Percentiles rank a stretch among this genome's conserved stretches.
These are phyloP conservation scores for Pelvicachromis taeniatus DNA, from an alignment of 2,113 vertebrate genomes.

Conservation along the genomic window DNA sequence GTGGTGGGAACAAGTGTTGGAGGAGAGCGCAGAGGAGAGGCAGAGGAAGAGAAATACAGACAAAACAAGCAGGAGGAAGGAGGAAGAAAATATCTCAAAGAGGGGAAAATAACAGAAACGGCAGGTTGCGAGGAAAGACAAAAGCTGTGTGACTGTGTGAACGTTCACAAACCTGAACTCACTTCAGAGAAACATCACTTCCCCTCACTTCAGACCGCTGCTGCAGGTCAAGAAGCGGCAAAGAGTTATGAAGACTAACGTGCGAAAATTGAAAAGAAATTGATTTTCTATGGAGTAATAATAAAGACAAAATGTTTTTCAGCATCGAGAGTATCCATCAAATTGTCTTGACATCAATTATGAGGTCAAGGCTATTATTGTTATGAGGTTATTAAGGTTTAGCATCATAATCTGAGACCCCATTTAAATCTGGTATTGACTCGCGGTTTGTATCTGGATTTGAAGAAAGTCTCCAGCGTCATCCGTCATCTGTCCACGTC, in stretches of 20 bases:
- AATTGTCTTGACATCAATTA: neutral
- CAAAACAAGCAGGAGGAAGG: neutral
- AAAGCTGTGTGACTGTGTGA: neutral
- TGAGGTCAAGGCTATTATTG: neutral
- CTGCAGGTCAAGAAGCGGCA: neutral
- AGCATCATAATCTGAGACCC: neutral
- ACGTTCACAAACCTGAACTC: neutral
- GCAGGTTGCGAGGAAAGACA: neutral
- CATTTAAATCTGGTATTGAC: neutral
- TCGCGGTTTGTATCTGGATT: neutral
- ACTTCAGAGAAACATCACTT: neutral
- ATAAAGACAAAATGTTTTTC: neutral
- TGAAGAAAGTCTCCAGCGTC: neutral
- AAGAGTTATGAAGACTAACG: neutral
- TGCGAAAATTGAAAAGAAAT: neutral
- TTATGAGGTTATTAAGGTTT: neutral
- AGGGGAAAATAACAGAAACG: neutral
- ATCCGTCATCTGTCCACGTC: neutral
- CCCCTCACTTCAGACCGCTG: neutral
- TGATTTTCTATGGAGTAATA: neutral
- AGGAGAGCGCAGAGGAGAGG: neutral
- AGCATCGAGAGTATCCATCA: neutral
- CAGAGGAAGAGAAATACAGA: neutral
- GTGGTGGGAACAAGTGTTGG: neutral
- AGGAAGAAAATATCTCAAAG: neutral